Conservation (phyloP, 2,113 vertebrate genomes). For the Lagopus leucura region DNA sequence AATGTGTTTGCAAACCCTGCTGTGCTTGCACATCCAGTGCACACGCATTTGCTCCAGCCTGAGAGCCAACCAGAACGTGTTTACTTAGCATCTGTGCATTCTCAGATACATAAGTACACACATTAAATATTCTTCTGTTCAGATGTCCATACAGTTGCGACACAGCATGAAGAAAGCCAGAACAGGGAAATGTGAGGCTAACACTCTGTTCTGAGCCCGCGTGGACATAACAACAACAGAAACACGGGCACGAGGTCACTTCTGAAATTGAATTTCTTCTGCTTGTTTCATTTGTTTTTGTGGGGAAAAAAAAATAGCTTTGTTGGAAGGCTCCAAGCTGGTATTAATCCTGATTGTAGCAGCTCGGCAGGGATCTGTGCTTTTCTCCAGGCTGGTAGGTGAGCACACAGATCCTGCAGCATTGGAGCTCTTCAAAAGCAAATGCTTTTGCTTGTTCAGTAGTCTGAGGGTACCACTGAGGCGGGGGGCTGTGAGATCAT, state of each 20-base stretch:
- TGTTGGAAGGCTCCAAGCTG: conserved; percentile 6
- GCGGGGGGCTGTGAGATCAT: background rate
- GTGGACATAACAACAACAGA: conserved; percentile 62
- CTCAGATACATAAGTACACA: background rate
- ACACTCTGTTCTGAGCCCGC: conserved; percentile 44
- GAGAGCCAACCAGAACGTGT: background rate
- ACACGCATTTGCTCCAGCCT: background rate
- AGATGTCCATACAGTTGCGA: conserved; percentile 10
- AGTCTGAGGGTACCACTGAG: background rate
- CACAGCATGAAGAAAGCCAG: conserved; percentile 25
- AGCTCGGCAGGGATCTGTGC: background rate
- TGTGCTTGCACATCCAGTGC: rapidly evolving
- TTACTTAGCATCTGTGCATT: background rate
- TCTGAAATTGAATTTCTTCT: conserved; percentile 72
- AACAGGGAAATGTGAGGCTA: conserved; percentile 66
- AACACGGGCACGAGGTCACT: conserved; percentile 31
- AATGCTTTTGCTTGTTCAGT: background rate
- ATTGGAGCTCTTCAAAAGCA: background rate
- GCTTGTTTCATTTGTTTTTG: conserved; percentile 68
- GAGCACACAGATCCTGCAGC: background rate
- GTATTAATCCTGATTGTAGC: conserved; percentile 16
- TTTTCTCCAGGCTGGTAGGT: background rate
- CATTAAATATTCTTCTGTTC: background rate
- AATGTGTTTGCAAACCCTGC: rapidly evolving
- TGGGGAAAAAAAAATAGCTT: conserved; percentile 46